These are phyloP conservation scores for Falcaria lacertinaria DNA, from an alignment of 2,888 invertebrate species.

Conservation along the genomic window DNA sequence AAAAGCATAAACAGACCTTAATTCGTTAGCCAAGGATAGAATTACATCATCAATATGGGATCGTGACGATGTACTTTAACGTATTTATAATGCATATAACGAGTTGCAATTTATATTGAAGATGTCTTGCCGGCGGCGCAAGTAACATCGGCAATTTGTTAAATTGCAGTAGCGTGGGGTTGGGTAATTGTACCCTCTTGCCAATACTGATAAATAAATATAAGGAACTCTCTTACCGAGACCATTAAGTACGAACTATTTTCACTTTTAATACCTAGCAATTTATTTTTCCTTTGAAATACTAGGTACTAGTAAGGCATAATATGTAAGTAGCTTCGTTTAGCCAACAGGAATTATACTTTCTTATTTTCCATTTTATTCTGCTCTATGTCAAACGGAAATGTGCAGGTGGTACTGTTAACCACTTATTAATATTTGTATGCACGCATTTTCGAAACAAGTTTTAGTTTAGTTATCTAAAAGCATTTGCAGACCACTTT, in stretches of 20 bases:
- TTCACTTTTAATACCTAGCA: background rate
- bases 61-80: conserved; percentile 40
- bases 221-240: conserved; percentile 20
- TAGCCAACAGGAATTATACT: too few species aligned
- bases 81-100: conserved; percentile 58
- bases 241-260: conserved; percentile 4
- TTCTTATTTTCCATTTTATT: too few species aligned
- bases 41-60: conserved; percentile 8
- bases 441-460: background rate
- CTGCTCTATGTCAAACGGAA: too few species aligned
- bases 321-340: too few species aligned
- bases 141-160: conserved; percentile 69
- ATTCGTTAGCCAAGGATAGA: background rate
- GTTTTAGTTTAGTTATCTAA: background rate
- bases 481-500: background rate
- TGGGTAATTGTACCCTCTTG: conserved; percentile 62
- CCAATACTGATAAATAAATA: conserved; percentile 63
- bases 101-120: conserved; percentile 55
- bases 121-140: conserved; percentile 57
- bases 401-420: too few species aligned
- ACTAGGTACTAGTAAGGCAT: too few species aligned
- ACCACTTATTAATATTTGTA: too few species aligned
- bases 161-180: conserved; percentile 67
- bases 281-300: too few species aligned
- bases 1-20: background rate